Evolutionary conservation across 2,113 vertebrate species (phyloP).

Genomic region (Elgaria multicarinata): DNA sequence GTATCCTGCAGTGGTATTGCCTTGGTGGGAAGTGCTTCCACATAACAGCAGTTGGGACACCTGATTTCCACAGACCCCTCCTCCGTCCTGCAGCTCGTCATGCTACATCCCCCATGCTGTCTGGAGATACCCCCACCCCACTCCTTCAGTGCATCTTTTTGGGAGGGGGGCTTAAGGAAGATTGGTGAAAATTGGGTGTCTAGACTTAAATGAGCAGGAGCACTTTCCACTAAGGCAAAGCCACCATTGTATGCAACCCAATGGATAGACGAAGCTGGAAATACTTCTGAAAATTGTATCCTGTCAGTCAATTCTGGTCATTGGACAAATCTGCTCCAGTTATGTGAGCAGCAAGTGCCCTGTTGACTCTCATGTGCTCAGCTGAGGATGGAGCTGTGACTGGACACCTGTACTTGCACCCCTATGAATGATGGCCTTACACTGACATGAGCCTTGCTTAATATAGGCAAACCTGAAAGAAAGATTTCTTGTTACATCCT

Average conservation of each 20-base stretch:
- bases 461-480: neutral
- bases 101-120: no score
- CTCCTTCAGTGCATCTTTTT: neutral
- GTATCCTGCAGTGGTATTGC: neutral
- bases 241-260: neutral
- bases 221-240: neutral
- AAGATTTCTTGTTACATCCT: neutral
- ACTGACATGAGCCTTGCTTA: neutral
- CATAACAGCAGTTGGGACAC: neutral
- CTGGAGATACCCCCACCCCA: no score
- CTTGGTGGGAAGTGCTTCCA: neutral
- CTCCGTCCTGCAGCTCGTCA: no score
- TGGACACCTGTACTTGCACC: neutral
- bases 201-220: neutral
- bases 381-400: neutral
- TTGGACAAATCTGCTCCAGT: neutral
- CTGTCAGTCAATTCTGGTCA: neutral
- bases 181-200: neutral
- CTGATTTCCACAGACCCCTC: neutral
- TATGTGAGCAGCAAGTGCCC: neutral
- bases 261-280: neutral
- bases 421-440: neutral
- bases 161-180: neutral
- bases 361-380: neutral
- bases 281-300: neutral